Evolutionary conservation across 2,888 invertebrate genomes (phyloP), one percentile per base, ranked within the genome.

Genomic region (Glyphotaelius pellucidus): DNA sequence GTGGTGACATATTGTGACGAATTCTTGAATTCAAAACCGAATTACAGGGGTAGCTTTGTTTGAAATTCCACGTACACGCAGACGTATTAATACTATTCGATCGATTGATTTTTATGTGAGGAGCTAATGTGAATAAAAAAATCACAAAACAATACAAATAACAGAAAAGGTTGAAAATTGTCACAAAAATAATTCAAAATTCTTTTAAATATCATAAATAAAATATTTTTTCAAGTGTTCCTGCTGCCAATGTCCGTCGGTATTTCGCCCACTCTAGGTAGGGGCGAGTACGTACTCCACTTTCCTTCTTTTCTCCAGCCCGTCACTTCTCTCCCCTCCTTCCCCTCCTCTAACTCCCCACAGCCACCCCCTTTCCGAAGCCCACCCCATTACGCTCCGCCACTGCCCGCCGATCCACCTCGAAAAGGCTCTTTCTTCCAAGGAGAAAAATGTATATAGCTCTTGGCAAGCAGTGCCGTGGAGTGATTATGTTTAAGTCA

Each of bases 281-380:
- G 90, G 90, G 91, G 25, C n/a, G 9, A 93, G 91, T 92, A 87
- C n/a, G 4, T 67, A 67, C 67, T 88, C 87, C 91, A 90, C 91
- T 92, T 91, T 91, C 89, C 89, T 91, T 89, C 42, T 30, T 86
- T 86, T 86, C 47, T 93, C 92, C 91, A 91, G 91, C 92, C 92
- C 92, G 90, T 80, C 91, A 92, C 93, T 93, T 92, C 92, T 93
- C 93, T 92, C 92, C 89, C 84, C 90, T 81, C 38, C 85, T 87
- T 84, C 14, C 31, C 89, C 89, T 79, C 67, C 80, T 80, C 90
- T 35, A 79, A 79, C 3, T 11, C 85, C 90, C 90, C 80, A 84
- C 90, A 9, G 90, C 67, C 87, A 31, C 52, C 87, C 47, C 67
- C 32, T 30, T 83, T 84, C 85, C 90, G 42, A 35, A 67, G 52